Percentiles rank a stretch among this genome's conserved stretches.
phyloP scores from a whole-genome alignment of 2,888 invertebrate species.

The Lissocephala sabroskyi region DNA sequence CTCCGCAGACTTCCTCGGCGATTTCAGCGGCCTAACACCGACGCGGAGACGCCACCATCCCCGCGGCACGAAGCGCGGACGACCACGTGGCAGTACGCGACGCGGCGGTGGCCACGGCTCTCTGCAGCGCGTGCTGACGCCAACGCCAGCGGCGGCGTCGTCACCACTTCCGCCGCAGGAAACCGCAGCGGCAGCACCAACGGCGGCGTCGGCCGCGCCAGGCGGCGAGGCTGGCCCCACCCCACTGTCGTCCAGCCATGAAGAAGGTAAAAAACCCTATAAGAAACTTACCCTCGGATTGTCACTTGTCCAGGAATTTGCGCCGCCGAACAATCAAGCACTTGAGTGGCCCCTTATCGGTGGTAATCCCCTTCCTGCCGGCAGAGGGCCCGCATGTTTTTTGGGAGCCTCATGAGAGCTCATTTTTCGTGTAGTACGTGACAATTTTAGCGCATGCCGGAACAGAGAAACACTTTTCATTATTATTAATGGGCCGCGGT shows the following conservation, averaged over 20 bases:
- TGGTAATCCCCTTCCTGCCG: slow-evolving; percentile 16
- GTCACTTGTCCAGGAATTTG: slow-evolving; percentile 61
- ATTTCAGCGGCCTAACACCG: slow-evolving; percentile 65
- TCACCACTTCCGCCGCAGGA: slow-evolving; percentile 22
- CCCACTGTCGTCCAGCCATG: slow-evolving; percentile 19
- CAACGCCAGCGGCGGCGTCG: slow-evolving; percentile 31
- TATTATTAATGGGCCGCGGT: not conserved
- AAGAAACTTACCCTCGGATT: slow-evolving; percentile 31
- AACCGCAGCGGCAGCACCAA: no score
- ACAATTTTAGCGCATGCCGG: slow-evolving; percentile 49
- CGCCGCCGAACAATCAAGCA: slow-evolving; percentile 25
- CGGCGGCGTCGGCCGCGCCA: no score
- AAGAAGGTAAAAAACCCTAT: slow-evolving; percentile 56
- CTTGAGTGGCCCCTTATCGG: slow-evolving; percentile 23
- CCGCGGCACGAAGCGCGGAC: slow-evolving; percentile 80
- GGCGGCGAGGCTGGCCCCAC: slow-evolving; percentile 28
- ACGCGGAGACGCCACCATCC: slow-evolving; percentile 71
- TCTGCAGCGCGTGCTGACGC: slow-evolving; percentile 56
- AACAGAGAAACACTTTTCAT: slow-evolving; percentile 4
- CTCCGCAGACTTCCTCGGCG: slow-evolving; percentile 66
- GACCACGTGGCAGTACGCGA: slow-evolving; percentile 83
- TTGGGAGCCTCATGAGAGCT: slow-evolving; percentile 5
- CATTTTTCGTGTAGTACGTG: slow-evolving; percentile 41
- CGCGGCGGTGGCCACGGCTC: slow-evolving; percentile 74
- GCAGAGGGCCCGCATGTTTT: slow-evolving; percentile 20